Percentiles rank a stretch among this genome's conserved stretches.
Conservation (phyloP, 2,797 vertebrate genomes). For the Peromyscus attwateri region DNA sequence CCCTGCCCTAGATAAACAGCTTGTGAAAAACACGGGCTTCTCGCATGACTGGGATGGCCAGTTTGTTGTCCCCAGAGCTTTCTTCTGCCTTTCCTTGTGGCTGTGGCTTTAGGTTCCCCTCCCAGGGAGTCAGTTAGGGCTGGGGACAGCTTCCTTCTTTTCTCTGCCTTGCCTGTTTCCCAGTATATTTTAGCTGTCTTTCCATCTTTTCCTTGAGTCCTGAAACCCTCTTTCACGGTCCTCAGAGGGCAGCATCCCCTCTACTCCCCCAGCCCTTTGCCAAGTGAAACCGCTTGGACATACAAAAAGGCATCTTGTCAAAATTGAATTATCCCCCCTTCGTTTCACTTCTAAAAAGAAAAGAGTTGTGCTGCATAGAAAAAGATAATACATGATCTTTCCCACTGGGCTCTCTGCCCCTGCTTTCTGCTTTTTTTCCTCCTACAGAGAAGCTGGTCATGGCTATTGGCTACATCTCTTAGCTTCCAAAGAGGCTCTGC, state of each 20-base stretch:
- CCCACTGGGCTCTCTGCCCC: neutral
- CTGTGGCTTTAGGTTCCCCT: neutral
- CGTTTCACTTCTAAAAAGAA: constrained; percentile 1
- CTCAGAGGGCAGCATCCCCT: neutral
- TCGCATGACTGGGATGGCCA: neutral
- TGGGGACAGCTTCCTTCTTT: neutral
- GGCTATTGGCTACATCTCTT: neutral
- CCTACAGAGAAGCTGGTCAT: neutral
- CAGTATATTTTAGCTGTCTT: neutral
- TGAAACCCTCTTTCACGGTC: neutral
- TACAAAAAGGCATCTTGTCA: constrained; percentile 2
- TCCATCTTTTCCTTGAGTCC: neutral
- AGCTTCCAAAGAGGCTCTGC: neutral
- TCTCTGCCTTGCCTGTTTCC: neutral
- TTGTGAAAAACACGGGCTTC: neutral
- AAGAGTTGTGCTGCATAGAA: neutral
- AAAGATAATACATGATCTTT: neutral
- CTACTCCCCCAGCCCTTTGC: neutral
- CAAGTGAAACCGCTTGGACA: neutral
- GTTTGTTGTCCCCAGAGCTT: neutral
- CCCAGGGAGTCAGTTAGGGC: neutral
- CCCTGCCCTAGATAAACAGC: neutral
- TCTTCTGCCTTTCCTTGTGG: neutral
- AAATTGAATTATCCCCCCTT: neutral
- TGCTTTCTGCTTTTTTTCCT: neutral